Base-by-base conservation (phyloP, 2,888 invertebrate species). In the Ommatoiulus sabulosus region DNA sequence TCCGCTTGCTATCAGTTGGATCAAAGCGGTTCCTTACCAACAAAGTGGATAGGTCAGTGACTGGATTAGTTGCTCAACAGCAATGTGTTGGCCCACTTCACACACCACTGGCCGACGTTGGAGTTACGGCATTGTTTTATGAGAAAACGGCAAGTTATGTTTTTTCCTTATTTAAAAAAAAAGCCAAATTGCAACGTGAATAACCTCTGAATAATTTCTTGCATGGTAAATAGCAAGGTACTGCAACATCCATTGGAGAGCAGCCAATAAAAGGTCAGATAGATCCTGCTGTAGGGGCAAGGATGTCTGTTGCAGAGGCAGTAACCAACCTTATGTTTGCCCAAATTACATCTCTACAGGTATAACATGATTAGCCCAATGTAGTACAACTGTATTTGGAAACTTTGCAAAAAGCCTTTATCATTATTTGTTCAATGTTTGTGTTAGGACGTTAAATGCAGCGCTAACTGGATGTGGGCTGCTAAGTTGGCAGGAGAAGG, bases 391-490 rank as follows among this genome's bases (percentile, higher is more conserved):
- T n/a, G n/a, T n/a, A n/a, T n/a, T n/a, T 35, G 35, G 35, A 35
- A 35, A 35, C 35, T 35, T 35, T 35, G 35, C 35, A 35, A 35
- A 35, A 86, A 44, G 8, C 20, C 10, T 24, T 24, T 12, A 20
- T 6, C 43, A 3, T 86, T 3, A 24, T 86, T 86, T 6, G 24
- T 85, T 85, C n/a, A 15, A 85, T 20, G 24, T 20, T 48, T 46
- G 7, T 63, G 15, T 57, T 94, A 96, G 93, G 99, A 99, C 93
- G 96, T 99, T 0, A 99, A 99, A 93, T 99, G 99, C 92, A 98
- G 98, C 80, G 99, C 97, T n/a, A 99, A 99, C 93, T 99, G 99
- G 99, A 99, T 99, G 99, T 99, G 99, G 99, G 96, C 98, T 0
- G 99, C 99, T 15, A 99, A 99, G 93, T 94, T 98, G 24, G 96